These are phyloP conservation scores for Drosophila putrida DNA, from an alignment of 2,888 invertebrate species.

Conservation along the genomic window DNA sequence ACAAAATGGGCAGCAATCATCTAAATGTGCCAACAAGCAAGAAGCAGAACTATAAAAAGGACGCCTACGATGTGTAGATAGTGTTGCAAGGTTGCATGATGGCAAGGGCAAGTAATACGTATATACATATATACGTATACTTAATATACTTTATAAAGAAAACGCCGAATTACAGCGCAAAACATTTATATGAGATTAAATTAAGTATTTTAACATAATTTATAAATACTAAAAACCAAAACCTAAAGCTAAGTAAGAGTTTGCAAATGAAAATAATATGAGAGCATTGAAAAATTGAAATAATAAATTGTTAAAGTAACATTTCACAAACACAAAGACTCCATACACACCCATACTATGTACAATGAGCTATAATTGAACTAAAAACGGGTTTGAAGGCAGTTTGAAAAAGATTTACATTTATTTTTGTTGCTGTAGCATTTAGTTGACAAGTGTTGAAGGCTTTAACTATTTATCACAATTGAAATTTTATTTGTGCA, in stretches of 20 bases:
- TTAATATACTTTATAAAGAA: constrained; percentile 25
- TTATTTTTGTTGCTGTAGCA: constrained; percentile 65
- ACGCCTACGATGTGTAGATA: constrained; percentile 87
- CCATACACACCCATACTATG: constrained; percentile 40
- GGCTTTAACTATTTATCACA: constrained; percentile 61
- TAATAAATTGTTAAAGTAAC: constrained; percentile 48
- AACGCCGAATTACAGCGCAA: constrained; percentile 50
- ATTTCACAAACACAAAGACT: constrained; percentile 26
- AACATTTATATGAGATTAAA: constrained; percentile 65
- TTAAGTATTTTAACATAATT: constrained; percentile 76
- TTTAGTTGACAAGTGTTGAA: constrained; percentile 63
- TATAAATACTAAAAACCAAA: constrained; percentile 46
- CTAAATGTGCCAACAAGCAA: constrained; percentile 85
- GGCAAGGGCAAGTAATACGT: constrained; percentile 20
- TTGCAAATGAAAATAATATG: constrained; percentile 22
- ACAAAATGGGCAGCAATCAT: constrained; percentile 67
- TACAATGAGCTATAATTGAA: constrained; percentile 72
- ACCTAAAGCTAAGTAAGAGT: constrained; percentile 55
- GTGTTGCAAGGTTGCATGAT: constrained; percentile 9
- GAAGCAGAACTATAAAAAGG: constrained; percentile 86
- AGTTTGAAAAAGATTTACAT: constrained; percentile 19
- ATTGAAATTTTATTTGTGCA: constrained; percentile 30
- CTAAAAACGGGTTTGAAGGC: constrained; percentile 51
- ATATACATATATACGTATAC: constrained; percentile 11
- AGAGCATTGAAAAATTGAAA: constrained; percentile 10